Conservation (phyloP, 2,113 vertebrate genomes). For the Tetrax tetrax region DNA sequence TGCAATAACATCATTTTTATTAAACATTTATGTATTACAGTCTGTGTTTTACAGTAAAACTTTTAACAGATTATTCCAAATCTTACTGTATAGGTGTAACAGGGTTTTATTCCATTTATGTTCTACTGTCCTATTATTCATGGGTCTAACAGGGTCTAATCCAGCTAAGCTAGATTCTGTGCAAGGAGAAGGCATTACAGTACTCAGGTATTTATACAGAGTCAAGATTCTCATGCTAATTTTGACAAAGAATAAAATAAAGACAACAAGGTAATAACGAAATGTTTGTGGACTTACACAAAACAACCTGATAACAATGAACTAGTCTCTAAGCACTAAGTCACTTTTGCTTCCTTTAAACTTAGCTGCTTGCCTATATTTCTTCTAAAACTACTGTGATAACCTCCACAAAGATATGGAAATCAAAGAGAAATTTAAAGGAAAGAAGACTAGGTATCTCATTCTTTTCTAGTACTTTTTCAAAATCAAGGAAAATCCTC, state of each 20-base stretch:
- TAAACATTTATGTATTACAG: background rate
- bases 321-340: background rate
- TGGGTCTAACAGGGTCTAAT: background rate
- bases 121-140: background rate
- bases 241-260: background rate
- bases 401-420: background rate
- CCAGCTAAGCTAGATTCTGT: background rate
- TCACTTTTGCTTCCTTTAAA: background rate
- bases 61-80: background rate
- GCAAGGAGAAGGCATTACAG: background rate
- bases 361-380: background rate
- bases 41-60: background rate
- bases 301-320: background rate
- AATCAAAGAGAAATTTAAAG: background rate
- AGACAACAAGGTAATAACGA: background rate
- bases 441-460: background rate
- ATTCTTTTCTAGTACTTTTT: background rate
- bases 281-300: background rate
- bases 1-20: background rate
- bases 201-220: background rate
- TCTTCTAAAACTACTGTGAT: background rate
- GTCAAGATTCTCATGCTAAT: background rate
- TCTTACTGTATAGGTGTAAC: background rate
- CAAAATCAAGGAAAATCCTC: background rate
- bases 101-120: background rate